Evolutionary conservation across 2,888 invertebrate species (phyloP).

Genomic region (Agrotis segetum): DNA sequence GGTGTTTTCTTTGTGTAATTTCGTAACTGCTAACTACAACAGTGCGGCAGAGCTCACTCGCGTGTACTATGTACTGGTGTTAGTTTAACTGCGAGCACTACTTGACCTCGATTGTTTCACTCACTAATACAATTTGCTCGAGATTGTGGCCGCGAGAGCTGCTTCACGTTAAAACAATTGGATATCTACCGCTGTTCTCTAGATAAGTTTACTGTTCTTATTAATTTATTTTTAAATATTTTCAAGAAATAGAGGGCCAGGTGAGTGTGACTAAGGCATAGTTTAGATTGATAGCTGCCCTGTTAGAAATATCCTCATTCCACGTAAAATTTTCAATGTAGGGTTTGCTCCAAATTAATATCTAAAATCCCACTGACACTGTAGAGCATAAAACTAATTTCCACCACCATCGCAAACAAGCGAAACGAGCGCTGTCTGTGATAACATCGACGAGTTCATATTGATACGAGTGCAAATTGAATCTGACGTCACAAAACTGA

Average conservation of each 20-base stretch:
- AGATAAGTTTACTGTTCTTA: too few species aligned
- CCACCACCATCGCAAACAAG: constrained; percentile 11
- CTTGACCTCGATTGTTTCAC: constrained; percentile 28
- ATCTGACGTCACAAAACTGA: constrained; percentile 41
- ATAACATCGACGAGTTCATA: constrained; percentile 4
- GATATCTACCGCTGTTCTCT: background rate
- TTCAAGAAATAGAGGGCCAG: too few species aligned
- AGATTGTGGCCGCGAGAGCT: background rate
- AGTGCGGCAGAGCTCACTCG: background rate
- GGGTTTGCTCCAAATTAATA: background rate
- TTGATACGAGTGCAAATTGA: constrained; percentile 23
- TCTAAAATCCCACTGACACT: background rate
- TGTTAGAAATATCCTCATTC: background rate
- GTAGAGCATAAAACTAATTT: constrained; percentile 15
- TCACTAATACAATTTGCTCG: constrained; percentile 8
- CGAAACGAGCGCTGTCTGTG: background rate
- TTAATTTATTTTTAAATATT: too few species aligned
- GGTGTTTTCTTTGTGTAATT: background rate
- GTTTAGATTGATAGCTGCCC: background rate
- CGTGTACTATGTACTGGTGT: background rate
- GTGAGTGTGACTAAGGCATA: background rate
- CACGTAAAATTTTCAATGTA: background rate
- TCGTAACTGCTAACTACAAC: background rate
- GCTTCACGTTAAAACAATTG: background rate
- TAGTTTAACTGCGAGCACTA: background rate